Evolutionary conservation across 92 coral and sea anemone genomes (phyloP).

Genomic region (Diadumene lineata): DNA sequence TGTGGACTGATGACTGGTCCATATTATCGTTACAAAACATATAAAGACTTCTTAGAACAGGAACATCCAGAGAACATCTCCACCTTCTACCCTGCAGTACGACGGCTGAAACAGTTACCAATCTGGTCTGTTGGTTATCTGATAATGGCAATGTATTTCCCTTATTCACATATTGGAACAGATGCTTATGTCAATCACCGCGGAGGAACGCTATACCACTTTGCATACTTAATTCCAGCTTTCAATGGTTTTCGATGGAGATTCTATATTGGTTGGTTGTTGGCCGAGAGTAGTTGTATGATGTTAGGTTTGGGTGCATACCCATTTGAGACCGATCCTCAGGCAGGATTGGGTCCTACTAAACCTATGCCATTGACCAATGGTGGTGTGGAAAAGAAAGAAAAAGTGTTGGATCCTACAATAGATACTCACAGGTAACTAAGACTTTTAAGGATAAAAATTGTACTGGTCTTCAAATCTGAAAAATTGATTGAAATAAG

Average conservation of each 20-base stretch:
- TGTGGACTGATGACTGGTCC: constrained; percentile 95
- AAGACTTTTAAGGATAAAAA: too few species aligned
- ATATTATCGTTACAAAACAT: constrained; percentile 89
- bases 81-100: constrained; percentile 67
- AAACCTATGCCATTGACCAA: constrained; percentile 44
- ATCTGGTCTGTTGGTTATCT: constrained; percentile 58
- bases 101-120: constrained; percentile 61
- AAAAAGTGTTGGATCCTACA: constrained; percentile 8
- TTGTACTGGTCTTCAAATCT: too few species aligned
- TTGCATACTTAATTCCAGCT: constrained; percentile 83
- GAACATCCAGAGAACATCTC: constrained; percentile 73
- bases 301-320: constrained; percentile 89
- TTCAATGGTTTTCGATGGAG: constrained; percentile 93
- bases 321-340: constrained; percentile 79
- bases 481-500: too few species aligned
- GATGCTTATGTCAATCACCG: constrained; percentile 74
- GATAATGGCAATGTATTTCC: constrained; percentile 66
- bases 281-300: constrained; percentile 91
- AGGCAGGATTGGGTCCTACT: constrained; percentile 89
- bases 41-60: constrained; percentile 79
- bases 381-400: constrained; percentile 42
- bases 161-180: constrained; percentile 67
- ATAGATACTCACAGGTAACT: constrained; percentile 58
- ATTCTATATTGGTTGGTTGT: constrained; percentile 90
- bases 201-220: constrained; percentile 72